Base-by-base conservation (phyloP, 1,140 invertebrate species). In the Lasaia peninsularis region DNA sequence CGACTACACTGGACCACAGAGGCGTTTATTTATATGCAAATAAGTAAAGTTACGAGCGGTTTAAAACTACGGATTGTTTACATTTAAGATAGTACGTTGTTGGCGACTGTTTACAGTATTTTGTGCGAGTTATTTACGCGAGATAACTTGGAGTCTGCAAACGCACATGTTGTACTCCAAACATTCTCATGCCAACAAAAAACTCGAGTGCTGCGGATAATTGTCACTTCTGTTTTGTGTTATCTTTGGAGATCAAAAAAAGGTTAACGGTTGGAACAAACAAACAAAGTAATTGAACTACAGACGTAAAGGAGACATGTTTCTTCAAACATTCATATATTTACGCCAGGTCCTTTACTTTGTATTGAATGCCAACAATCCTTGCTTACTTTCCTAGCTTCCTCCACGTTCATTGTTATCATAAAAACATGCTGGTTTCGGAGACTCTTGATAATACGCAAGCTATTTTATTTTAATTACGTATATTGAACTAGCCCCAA, bases 91-190 rank as follows among this genome's bases (percentile, higher is more conserved):
- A 11, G 18, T 4, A 18, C 16, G 40, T 7, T 18, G 18, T 44
- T 44, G 40, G 18, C 18, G 8, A 16, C 5, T 44, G 40, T 16
- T 32, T 32, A 32, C 31, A 52, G 21, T 52, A 14, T 20, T 52
- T 33, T 52, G n/a, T 52, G 50, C 31, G 50, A 32, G 31, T 18
- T 52, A 52, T 52, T 33, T 52, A 28, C 21, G 31, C 31, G 28
- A 52, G 24, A 52, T 52, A 52, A 52, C 50, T 52, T 16, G 24
- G 31, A 12, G 44, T 48, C 44, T 48, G 44, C 44, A n/a, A 44
- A 44, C 44, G 18, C 44, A 48, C 20, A 48, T 48, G 18, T 18
- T 48, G 16, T 48, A 10, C 21, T 5, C 44, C 44, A 48, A 48
- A 48, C 44, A 48, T 48, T 48, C 44, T 12, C 44, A 48, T 16